phyloP scores from a whole-genome alignment of 2,797 vertebrate genomes.

The Cirrhinus molitorella region DNA sequence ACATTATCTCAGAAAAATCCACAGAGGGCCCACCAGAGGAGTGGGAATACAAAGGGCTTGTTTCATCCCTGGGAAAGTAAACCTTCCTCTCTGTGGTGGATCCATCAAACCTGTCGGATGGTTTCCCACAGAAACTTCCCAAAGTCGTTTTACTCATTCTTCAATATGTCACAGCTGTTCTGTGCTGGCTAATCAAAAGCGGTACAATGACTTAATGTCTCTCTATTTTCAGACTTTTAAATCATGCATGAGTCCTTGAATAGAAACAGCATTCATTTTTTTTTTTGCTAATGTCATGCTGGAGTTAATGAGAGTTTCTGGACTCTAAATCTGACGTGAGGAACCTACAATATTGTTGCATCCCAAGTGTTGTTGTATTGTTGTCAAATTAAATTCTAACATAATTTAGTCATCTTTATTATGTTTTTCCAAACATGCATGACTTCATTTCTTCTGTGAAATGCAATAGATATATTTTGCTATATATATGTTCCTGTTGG shows the following conservation, averaged over 20 bases:
- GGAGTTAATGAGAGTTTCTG: slow-evolving; percentile 38
- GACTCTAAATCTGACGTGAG: background rate
- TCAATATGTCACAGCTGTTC: slow-evolving; percentile 35
- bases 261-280: slow-evolving; percentile 54
- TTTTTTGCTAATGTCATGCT: slow-evolving; percentile 17
- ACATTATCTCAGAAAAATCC: slow-evolving; percentile 43
- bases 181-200: slow-evolving; percentile 20
- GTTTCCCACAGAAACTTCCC: slow-evolving; percentile 34
- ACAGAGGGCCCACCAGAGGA: slow-evolving; percentile 34
- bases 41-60: slow-evolving; percentile 10
- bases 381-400: background rate
- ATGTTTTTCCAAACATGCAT: background rate
- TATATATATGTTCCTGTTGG: background rate
- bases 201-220: slow-evolving; percentile 10
- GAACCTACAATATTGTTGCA: background rate
- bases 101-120: slow-evolving; percentile 37
- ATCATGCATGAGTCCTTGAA: slow-evolving; percentile 52
- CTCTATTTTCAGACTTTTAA: slow-evolving; percentile 49
- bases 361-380: background rate
- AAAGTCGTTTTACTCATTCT: background rate
- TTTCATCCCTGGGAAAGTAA: slow-evolving; percentile 34
- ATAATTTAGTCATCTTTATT: background rate
- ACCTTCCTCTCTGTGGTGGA: background rate
- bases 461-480: background rate
- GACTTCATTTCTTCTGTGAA: too few relatives aligned